Evolutionary conservation across 2,113 vertebrate genomes (phyloP), one percentile per base, ranked within the genome.

Genomic region (Pterocles burchelli): DNA sequence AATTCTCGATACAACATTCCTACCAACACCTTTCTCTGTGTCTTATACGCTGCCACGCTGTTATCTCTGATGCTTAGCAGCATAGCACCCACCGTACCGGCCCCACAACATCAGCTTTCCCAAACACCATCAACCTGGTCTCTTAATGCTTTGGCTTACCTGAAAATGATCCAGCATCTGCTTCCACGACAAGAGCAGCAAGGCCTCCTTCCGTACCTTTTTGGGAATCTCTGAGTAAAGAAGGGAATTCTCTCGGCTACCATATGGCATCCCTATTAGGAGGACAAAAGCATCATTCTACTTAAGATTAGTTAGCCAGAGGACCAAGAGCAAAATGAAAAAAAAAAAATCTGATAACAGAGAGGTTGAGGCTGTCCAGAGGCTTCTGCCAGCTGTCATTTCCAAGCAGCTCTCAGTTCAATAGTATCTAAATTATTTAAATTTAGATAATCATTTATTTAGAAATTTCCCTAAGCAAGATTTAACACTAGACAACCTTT

Each of bases 121-220:
- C 59, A n/a, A 18, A 41, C 34, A 16, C 38, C 18, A 7, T 3
- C 31, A 55, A 19, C 3, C 41, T 85, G 24, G 3, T 15, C 26
- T 43, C n/a, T 20, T 26, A n/a, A 26, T 48, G 11, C 16, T 54
- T 41, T 8, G 8, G 19, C 95, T 89, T 67, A 99, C 99, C 99
- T 99, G 99, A 88, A 99, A 99, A 92, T 99, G 99, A 98, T 99
- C 99, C 95, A 99, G 97, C 99, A 99, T 99, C 98, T 99, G 99
- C 85, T 99, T 99, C 99, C 99, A 99, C 3, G 99, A 99, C 96
- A 99, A 97, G 91, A 99, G 98, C 71, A 99, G 96, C 73, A 99
- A 97, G 29, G 99, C 98, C 96, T 99, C 99, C 95, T 99, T 99
- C 76, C 99, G 98, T 63, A 99, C 97, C 98, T 99, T 99, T 98